Evolutionary conservation across 2,888 invertebrate species (phyloP).

Genomic region (Himalopsyche anomala): DNA sequence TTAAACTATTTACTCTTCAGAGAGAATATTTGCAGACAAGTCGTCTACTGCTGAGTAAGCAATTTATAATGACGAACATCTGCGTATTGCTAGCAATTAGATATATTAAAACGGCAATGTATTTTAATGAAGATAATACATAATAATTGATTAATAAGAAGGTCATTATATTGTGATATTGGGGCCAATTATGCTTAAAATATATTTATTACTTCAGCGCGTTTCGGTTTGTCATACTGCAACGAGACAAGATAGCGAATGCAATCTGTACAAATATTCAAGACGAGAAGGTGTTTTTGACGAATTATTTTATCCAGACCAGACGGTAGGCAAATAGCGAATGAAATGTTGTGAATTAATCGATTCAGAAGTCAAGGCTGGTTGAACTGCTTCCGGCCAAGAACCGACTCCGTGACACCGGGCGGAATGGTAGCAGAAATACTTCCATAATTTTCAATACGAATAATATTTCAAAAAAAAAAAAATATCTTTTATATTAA

Average conservation of each 20-base stretch:
- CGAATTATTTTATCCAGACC: neutral
- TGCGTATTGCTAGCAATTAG: no score
- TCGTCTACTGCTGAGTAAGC: no score
- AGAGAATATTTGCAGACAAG: no score
- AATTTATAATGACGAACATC: no score
- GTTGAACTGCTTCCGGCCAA: conserved; percentile 11
- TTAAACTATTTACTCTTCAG: no score
- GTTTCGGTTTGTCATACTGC: neutral
- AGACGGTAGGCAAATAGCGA: neutral
- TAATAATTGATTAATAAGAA: neutral
- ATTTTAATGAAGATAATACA: neutral
- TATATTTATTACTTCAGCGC: neutral
- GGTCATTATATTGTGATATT: conserved; percentile 6
- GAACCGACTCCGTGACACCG: neutral
- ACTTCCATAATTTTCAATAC: no score
- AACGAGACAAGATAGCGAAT: neutral
- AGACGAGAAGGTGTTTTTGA: conserved; percentile 3
- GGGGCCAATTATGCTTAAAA: neutral
- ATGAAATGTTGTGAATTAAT: neutral
- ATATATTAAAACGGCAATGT: neutral
- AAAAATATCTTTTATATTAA: no score
- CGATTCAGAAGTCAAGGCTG: conserved; percentile 20
- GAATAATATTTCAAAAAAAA: no score
- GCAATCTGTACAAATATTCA: neutral
- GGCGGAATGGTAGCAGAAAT: neutral